These are phyloP conservation scores for Scaptomyza polygonia DNA, from an alignment of 2,888 invertebrate genomes.

Conservation along the genomic window DNA sequence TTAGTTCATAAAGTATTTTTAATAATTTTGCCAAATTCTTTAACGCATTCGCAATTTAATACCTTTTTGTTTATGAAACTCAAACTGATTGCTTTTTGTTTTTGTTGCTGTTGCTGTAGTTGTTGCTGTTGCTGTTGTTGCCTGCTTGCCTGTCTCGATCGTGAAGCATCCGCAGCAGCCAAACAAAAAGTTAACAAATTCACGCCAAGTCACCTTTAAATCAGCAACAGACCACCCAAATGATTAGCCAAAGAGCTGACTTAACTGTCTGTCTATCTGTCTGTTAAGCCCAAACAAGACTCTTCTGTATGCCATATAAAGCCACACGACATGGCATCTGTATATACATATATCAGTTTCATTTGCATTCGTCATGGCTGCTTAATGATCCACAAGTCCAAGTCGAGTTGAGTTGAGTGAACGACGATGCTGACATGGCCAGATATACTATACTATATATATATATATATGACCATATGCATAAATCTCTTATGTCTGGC, in stretches of 20 bases:
- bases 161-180: conserved; percentile 31
- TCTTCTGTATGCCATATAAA: conserved; percentile 60
- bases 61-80: conserved; percentile 1
- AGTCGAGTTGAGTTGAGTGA: conserved; percentile 63
- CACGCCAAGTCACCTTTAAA: conserved; percentile 81
- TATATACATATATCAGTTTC: conserved; percentile 71
- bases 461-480: too few species aligned
- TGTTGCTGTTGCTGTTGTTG: neutral
- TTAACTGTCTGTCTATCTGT: conserved; percentile 3
- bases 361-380: conserved; percentile 82
- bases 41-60: too few species aligned
- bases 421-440: conserved; percentile 59
- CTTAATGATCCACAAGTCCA: conserved; percentile 79
- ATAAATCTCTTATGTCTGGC: too few species aligned
- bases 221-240: conserved; percentile 81
- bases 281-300: conserved; percentile 51
- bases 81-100: conserved; percentile 51
- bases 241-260: conserved; percentile 45
- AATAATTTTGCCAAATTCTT: too few species aligned
- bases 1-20: too few species aligned
- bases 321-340: conserved; percentile 46
- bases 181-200: conserved; percentile 82
- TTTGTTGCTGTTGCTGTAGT: conserved; percentile 11
- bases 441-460: conserved; percentile 33
- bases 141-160: conserved; percentile 22